Evolutionary conservation across 2,888 invertebrate genomes (phyloP).

Genomic region (Acanthococcus lagerstroemiae): DNA sequence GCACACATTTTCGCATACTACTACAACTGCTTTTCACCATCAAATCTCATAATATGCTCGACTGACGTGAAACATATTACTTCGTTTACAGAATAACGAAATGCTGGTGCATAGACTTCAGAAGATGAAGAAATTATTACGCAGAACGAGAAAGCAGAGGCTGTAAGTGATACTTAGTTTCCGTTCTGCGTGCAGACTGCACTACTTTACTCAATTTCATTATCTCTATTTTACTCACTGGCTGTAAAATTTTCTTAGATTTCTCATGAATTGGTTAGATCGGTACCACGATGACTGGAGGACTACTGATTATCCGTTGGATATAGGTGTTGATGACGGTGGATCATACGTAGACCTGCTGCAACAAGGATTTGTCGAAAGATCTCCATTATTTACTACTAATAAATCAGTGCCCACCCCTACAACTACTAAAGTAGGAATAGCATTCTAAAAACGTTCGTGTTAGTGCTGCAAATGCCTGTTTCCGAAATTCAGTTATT

Average conservation of each 20-base stretch:
- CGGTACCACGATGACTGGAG: slow-evolving; percentile 60
- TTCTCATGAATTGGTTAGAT: slow-evolving; percentile 57
- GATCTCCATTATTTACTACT: slow-evolving; percentile 9
- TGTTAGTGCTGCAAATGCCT: too few relatives aligned
- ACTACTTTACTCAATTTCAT: not conserved
- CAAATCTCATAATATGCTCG: too few relatives aligned
- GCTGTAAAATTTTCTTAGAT: slow-evolving; percentile 41
- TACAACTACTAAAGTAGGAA: slow-evolving; percentile 33
- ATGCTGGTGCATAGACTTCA: slow-evolving; percentile 60
- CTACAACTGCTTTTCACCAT: too few relatives aligned
- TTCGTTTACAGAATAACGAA: slow-evolving; percentile 53
- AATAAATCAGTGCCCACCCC: slow-evolving; percentile 42
- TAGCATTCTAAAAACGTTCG: not conserved
- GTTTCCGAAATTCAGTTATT: too few relatives aligned
- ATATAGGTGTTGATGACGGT: slow-evolving; percentile 28
- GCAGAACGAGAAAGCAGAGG: slow-evolving; percentile 57
- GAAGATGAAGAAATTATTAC: slow-evolving; percentile 58
- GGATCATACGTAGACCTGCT: slow-evolving; percentile 17
- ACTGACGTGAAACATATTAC: slow-evolving; percentile 3
- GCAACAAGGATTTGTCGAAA: slow-evolving; percentile 15
- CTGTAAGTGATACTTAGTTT: slow-evolving; percentile 40
- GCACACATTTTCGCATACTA: too few relatives aligned
- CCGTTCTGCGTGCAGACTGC: not conserved
- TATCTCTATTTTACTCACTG: not conserved
- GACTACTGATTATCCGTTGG: slow-evolving; percentile 41